Base-by-base conservation (phyloP, 53 echinoderm and acorn worm genomes). In the Echinarachnius parma region DNA sequence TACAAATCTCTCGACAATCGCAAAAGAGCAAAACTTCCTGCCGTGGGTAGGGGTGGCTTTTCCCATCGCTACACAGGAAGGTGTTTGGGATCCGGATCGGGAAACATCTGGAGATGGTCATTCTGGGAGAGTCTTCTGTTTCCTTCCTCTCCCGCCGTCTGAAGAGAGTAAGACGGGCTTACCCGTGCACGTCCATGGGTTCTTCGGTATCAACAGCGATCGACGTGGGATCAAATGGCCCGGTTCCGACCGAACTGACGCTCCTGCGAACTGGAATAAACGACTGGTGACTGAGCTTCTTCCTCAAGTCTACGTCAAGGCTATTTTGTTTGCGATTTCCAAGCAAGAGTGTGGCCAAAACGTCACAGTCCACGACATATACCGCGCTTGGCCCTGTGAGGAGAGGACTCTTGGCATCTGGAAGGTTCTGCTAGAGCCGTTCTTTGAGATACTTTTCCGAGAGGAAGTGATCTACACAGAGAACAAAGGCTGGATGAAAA, bases 211-310 rank as follows among this genome's bases (percentile, higher is more conserved):
- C 9, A 85, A 88, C 5, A 91, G 92, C 60, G 86, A 96, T 45
- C 84, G 98, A 19, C 75, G 98, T 1, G 77, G 82, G n/a, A 67
- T 96, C 28, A 96, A 91, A 64, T 96, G 98, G 98, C 91, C 91
- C 1, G 91, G 75, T 27, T 44, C 42, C 21, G 98, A 96, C 35
- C 88, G 80, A 64, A 89, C 82, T 62, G 91, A 96, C 48, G 59
- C 77, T 3, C 68, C 79, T 25, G 85, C 98, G 5, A 39, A 45
- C 42, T 96, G 98, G 98, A 96, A 96, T 61, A 24, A 80, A 31
- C 48, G 87, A 16, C 71, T 96, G 48, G 70, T 64, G 4, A 59
- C 46, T 8, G 72, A 87, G 39, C 21, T 87, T 0, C 64, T 96
- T 28, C 96, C 96, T 28, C 47, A 62, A 0, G 91, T 64, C 9